Percentiles rank a stretch among this genome's conserved stretches.
phyloP scores from a whole-genome alignment of 2,113 vertebrate species.

The Syngnathoides biaculeatus region DNA sequence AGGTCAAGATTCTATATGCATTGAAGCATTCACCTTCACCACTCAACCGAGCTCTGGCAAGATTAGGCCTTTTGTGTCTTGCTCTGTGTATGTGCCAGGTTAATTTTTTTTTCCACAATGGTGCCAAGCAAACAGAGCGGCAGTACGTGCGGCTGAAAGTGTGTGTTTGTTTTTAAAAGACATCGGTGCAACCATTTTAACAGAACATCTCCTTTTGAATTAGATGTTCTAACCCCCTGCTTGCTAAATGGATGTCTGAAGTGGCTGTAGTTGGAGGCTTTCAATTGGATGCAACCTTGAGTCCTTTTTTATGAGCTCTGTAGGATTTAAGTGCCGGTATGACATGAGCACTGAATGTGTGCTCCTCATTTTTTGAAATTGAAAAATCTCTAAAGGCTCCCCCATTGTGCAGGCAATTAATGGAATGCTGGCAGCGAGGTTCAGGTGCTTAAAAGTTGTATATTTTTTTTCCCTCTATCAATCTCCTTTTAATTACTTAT shows the following conservation, averaged over 20 bases:
- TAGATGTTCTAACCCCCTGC: conserved; percentile 72
- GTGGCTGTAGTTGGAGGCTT: conserved; percentile 72
- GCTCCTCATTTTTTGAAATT: conserved; percentile 76
- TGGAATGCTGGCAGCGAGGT: conserved; percentile 79
- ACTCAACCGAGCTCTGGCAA: conserved; percentile 67
- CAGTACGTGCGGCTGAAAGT: conserved; percentile 42
- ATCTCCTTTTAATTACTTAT: conserved; percentile 75
- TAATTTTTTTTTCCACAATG: conserved; percentile 69
- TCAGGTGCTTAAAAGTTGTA: conserved; percentile 75
- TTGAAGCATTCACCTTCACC: conserved; percentile 57
- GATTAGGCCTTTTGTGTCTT: conserved; percentile 72
- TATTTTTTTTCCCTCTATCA: conserved; percentile 52
- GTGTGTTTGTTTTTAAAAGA: conserved; percentile 64
- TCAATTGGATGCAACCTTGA: conserved; percentile 77
- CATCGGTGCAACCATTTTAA: conserved; percentile 69
- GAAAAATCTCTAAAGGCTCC: conserved; percentile 78
- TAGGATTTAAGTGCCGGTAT: conserved; percentile 80
- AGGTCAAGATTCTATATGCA: conserved; percentile 63
- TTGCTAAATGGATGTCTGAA: conserved; percentile 73
- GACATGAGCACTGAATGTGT: conserved; percentile 78
- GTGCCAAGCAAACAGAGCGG: conserved; percentile 59
- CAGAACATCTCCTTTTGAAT: conserved; percentile 76
- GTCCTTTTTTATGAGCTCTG: conserved; percentile 76
- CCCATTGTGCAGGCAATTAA: conserved; percentile 80
- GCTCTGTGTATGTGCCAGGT: conserved; percentile 47